A percentile compares a stretch with the other conserved stretches of the same genome.
Conservation (phyloP, 2,797 vertebrate species). For the Lycodopsis pacificus region DNA sequence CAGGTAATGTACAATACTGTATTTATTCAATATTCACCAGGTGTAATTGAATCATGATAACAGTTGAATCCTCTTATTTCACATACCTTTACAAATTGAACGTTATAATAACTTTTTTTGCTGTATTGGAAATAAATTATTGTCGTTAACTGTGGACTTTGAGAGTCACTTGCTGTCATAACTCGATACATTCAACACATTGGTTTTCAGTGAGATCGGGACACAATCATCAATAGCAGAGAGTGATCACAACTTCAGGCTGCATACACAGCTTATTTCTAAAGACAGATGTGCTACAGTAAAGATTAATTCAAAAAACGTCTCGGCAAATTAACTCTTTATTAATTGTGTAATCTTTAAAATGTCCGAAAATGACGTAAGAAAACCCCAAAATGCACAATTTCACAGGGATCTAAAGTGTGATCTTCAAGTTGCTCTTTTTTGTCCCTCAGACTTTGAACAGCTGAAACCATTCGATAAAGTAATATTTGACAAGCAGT, state of each 20-base stretch:
- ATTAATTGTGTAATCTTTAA: background rate
- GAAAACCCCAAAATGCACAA: background rate
- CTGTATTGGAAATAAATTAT: background rate
- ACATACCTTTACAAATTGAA: background rate
- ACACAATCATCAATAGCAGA: background rate
- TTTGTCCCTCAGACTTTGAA: background rate
- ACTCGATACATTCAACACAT: background rate
- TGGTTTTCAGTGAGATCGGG: background rate
- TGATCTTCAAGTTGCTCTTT: background rate
- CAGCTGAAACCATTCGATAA: background rate
- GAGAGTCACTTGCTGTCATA: background rate
- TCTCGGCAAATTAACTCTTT: background rate
- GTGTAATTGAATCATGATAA: background rate
- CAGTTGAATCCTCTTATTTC: background rate
- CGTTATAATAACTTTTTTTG: no score
- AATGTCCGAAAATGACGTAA: background rate
- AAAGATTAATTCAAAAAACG: background rate
- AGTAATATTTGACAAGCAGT: background rate
- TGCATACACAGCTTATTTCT: background rate
- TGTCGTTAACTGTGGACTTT: background rate
- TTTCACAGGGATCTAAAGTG: background rate
- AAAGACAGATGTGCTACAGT: background rate
- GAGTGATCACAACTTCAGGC: background rate
- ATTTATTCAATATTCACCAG: background rate
- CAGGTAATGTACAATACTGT: background rate